phyloP scores from a whole-genome alignment of 2,797 vertebrate genomes.

The Ctenopoma multispine region DNA sequence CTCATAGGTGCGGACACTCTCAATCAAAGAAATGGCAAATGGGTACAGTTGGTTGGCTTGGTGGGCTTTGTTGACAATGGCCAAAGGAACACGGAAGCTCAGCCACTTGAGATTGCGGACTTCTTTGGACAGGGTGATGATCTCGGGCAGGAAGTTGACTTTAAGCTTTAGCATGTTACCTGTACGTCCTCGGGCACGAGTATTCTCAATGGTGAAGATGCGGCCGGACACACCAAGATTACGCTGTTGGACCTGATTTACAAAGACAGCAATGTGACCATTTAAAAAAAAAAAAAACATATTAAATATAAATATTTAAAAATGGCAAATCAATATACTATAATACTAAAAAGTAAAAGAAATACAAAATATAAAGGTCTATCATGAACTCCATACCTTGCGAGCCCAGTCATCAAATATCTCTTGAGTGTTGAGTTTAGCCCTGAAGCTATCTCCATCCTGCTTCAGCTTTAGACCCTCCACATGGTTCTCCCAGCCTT shows the following conservation, averaged over 20 bases:
- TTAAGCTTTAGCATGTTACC: slow-evolving; percentile 97
- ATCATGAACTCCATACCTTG: slow-evolving; percentile 83
- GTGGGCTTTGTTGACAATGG: slow-evolving; percentile 99
- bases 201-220: slow-evolving; percentile 97
- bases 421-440: slow-evolving; percentile 99
- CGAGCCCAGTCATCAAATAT: slow-evolving; percentile 99
- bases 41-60: slow-evolving; percentile 99
- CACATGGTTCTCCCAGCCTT: slow-evolving; percentile 99
- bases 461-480: slow-evolving; percentile 99
- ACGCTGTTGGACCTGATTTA: slow-evolving; percentile 89
- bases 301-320: slow-evolving; percentile 8
- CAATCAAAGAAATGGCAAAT: slow-evolving; percentile 97
- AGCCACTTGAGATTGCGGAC: slow-evolving; percentile 99
- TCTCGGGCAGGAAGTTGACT: slow-evolving; percentile 98
- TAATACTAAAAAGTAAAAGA: not conserved
- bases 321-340: not conserved
- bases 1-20: slow-evolving; percentile 97
- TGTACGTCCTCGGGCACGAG: slow-evolving; percentile 91
- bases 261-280: not conserved
- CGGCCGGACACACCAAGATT: slow-evolving; percentile 97
- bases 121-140: slow-evolving; percentile 98
- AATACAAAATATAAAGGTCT: too few species aligned
- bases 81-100: slow-evolving; percentile 96
- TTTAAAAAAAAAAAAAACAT: not conserved
- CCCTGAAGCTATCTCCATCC: slow-evolving; percentile 98